Percentiles rank a stretch among this genome's conserved stretches.
These are phyloP conservation scores for Diarsia brunnea DNA, from an alignment of 2,888 invertebrate genomes.

Conservation along the genomic window DNA sequence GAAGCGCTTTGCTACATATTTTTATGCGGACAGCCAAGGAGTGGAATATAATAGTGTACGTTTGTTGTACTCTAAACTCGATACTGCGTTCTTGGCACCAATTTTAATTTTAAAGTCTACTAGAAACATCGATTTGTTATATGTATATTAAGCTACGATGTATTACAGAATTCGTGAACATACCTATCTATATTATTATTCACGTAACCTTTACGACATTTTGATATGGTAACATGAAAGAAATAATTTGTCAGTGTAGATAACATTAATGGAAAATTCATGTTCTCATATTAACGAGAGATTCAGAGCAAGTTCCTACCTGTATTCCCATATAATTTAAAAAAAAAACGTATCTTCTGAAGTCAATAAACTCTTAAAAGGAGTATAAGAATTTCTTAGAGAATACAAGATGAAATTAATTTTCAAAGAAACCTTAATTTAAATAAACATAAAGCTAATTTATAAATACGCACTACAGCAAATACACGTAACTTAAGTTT, in stretches of 20 bases:
- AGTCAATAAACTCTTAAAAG: constrained; percentile 29
- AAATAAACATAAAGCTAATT: constrained; percentile 42
- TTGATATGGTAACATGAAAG: background rate
- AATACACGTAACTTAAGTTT: constrained; percentile 42
- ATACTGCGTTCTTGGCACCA: constrained; percentile 44
- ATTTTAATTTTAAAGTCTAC: constrained; percentile 19
- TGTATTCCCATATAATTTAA: background rate
- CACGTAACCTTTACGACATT: background rate
- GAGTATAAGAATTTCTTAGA: constrained; percentile 27
- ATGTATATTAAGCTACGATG: background rate
- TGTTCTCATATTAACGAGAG: constrained; percentile 17
- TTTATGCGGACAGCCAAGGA: too few relatives aligned
- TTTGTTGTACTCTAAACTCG: background rate
- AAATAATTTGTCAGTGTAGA: constrained; percentile 1
- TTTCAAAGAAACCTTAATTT: constrained; percentile 29
- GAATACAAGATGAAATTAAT: constrained; percentile 27
- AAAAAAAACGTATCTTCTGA: constrained; percentile 6
- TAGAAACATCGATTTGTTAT: constrained; percentile 17
- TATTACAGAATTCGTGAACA: background rate
- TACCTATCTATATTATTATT: background rate
- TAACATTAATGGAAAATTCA: constrained; percentile 24
- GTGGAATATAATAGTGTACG: background rate
- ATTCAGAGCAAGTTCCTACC: background rate
- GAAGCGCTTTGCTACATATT: too few relatives aligned
- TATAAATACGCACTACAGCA: constrained; percentile 32